These are phyloP conservation scores for Eulemur macaco DNA, from an alignment of 2,113 vertebrate species.

Conservation along the genomic window DNA sequence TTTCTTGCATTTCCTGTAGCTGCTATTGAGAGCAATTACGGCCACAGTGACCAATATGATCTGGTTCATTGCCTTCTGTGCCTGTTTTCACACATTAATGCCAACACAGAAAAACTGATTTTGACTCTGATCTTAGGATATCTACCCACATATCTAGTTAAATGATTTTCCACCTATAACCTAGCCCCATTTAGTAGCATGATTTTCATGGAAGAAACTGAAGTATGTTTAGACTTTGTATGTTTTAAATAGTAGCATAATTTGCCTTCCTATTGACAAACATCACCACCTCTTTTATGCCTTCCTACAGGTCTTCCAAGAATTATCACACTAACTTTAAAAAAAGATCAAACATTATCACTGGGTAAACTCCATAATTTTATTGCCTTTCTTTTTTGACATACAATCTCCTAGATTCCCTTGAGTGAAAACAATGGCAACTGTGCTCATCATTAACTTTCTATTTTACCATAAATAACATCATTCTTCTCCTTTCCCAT, in stretches of 20 bases:
- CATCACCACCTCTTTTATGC: neutral
- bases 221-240: neutral
- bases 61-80: neutral
- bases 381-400: neutral
- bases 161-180: neutral
- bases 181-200: neutral
- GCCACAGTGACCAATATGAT: neutral
- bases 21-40: neutral
- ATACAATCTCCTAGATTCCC: neutral
- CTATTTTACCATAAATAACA: neutral
- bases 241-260: constrained; percentile 28
- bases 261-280: constrained; percentile 42
- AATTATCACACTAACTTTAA: constrained; percentile 1
- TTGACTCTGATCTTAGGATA: neutral
- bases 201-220: constrained; percentile 46
- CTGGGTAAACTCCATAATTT: neutral
- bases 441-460: neutral
- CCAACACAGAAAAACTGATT: neutral
- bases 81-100: neutral
- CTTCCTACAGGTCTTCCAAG: constrained; percentile 3
- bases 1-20: neutral
- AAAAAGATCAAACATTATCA: constrained; percentile 11
- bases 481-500: constrained; percentile 20
- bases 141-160: neutral
- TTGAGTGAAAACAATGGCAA: neutral